A percentile compares a stretch with the other conserved stretches of the same genome.
Conservation (phyloP, 2,113 vertebrate genomes). For the Oreotrochilus melanogaster region DNA sequence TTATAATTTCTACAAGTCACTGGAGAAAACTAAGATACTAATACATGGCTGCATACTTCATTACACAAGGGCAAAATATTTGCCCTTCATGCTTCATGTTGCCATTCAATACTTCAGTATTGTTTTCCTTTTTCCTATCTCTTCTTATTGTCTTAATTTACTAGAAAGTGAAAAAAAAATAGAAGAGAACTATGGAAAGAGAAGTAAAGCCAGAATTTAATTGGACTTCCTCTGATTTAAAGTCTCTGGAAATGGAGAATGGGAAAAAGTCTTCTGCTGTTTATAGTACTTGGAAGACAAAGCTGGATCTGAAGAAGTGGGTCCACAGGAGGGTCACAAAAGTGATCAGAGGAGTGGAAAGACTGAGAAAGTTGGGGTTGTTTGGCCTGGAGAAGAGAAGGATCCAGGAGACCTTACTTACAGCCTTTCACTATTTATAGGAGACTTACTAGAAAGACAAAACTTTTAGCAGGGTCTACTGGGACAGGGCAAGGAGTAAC, state of each 20-base stretch:
- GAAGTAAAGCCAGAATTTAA: background rate
- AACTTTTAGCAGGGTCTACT: background rate
- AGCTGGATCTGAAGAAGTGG: background rate
- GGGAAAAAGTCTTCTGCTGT: background rate
- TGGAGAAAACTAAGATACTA: background rate
- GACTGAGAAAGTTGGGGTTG: background rate
- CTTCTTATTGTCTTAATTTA: background rate
- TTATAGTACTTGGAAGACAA: background rate
- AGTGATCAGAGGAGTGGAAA: fast-evolving
- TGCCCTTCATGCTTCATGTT: no score
- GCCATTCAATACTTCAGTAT: background rate
- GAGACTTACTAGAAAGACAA: background rate
- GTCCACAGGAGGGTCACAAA: background rate
- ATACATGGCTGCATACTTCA: background rate
- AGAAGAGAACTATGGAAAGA: background rate
- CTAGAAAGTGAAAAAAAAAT: background rate
- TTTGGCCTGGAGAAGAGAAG: background rate
- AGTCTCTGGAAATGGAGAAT: background rate
- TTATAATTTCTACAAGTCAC: background rate
- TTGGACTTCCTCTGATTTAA: background rate
- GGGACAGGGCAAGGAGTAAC: fast-evolving
- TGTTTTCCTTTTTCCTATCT: background rate
- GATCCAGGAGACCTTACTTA: fast-evolving
- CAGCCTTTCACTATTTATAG: fast-evolving
- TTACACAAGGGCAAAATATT: background rate